A percentile compares a stretch with the other conserved stretches of the same genome.
Evolutionary conservation across 2,888 invertebrate genomes (phyloP).

Genomic region (Cryptophagus acutangulus): DNA sequence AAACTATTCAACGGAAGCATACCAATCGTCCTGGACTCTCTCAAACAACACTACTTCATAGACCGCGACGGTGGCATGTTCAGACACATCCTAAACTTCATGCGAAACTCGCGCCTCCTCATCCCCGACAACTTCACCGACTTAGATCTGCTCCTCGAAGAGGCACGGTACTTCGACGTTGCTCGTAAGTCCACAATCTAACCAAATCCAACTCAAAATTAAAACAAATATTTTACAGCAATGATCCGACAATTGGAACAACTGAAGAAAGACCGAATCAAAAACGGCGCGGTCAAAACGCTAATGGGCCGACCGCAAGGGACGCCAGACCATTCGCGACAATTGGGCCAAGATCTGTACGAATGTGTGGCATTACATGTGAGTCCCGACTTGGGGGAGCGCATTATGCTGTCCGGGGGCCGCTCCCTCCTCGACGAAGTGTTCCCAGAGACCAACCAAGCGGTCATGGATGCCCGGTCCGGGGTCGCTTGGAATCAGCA

Average conservation of each 20-base stretch:
- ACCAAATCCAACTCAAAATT: conserved; percentile 6
- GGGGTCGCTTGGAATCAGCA: conserved; percentile 75
- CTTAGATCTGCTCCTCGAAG: conserved; percentile 81
- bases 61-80: conserved; percentile 98
- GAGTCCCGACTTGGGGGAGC: conserved; percentile 74
- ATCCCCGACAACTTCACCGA: conserved; percentile 85
- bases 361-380: conserved; percentile 78
- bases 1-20: conserved; percentile 93
- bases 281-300: conserved; percentile 49
- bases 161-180: conserved; percentile 87
- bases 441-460: conserved; percentile 72
- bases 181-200: conserved; percentile 61
- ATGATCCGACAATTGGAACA: conserved; percentile 70
- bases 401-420: conserved; percentile 78
- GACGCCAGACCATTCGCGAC: conserved; percentile 24
- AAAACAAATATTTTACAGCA: conserved; percentile 50
- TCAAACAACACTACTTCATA: conserved; percentile 98
- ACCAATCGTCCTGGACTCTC: conserved; percentile 90
- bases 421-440: conserved; percentile 70
- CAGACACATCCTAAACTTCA: conserved; percentile 93
- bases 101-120: conserved; percentile 83
- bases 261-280: conserved; percentile 64
- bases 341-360: conserved; percentile 50
- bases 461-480: conserved; percentile 72
- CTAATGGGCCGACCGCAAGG: conserved; percentile 11